Base-by-base conservation (phyloP, 2,888 invertebrate species). In the Lithodes maja region DNA sequence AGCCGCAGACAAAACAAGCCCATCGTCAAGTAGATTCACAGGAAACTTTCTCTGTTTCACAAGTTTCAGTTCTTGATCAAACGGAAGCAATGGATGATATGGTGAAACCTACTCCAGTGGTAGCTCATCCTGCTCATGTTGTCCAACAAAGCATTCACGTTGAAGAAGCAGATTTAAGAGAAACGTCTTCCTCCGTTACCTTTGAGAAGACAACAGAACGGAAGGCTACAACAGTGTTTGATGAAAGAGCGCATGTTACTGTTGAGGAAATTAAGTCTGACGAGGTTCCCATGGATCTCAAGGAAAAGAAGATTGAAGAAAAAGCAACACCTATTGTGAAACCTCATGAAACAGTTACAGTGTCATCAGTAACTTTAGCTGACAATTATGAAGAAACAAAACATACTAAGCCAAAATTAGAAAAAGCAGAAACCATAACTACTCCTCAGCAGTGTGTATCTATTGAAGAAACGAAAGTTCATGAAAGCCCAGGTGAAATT, bases 21-120 rank as follows among this genome's bases (percentile, higher is more conserved):
- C 85, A 74, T 55, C 68, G 83, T 61, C 52, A 88, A 61, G 17
- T 90, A 15, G 90, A 90, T 82, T 82, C 75, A 9, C 84, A 86
- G 50, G 80, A 90, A 79, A 88, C 90, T 68, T 55, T 89, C 55
- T 88, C 86, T 49, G 86, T 90, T 78, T 75, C 78, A 50, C 88
- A 89, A 55, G 78, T 90, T 74, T 81, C 85, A 49, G 75, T 85
- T 52, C 50, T 95, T 92, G 94, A 95, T 78, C 94, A 94, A 90
- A 96, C 96, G 93, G 94, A 95, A 54, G 94, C 95, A 85, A 94
- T 96, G 15, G 94, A 94, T 85, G 94, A 94, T 2, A 92, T 93
- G 77, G 92, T 92, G 33, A 94, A 94, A 93, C 95, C 95, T 54
- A 93, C 94, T 90, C 92, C 94, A 15, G 95, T 94, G 0, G 95